These are phyloP conservation scores for Chlamydotis undulata DNA, from an alignment of 2,113 vertebrate species.

Conservation along the genomic window DNA sequence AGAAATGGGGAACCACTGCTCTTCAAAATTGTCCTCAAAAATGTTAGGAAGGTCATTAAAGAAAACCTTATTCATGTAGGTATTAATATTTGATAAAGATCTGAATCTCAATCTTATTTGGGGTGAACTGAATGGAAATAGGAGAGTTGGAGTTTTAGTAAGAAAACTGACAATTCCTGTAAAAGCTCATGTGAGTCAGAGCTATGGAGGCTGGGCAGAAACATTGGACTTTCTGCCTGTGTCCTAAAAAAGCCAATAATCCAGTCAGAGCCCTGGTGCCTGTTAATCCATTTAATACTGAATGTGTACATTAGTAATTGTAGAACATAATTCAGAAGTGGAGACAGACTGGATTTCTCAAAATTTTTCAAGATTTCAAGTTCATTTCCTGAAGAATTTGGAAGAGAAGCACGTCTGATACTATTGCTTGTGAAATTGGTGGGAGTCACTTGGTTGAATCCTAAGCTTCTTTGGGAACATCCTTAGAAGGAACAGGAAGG, in stretches of 20 bases:
- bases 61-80: neutral
- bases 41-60: neutral
- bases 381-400: neutral
- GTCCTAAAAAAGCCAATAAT: neutral
- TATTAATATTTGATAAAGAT: neutral
- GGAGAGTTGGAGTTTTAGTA: neutral
- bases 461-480: neutral
- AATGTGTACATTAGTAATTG: neutral
- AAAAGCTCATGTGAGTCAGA: neutral
- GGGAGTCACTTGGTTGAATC: neutral
- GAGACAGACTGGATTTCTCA: neutral
- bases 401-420: neutral
- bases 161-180: neutral
- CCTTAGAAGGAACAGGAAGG: neutral
- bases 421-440: neutral
- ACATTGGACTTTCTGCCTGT: neutral
- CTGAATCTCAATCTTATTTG: neutral
- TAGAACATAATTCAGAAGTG: neutral
- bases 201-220: neutral
- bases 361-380: neutral
- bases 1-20: neutral
- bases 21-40: neutral
- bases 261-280: accelerated
- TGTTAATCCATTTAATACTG: neutral
- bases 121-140: neutral